Conservation (phyloP, 2,888 invertebrate species). For the Cremastinae sp. region DNA sequence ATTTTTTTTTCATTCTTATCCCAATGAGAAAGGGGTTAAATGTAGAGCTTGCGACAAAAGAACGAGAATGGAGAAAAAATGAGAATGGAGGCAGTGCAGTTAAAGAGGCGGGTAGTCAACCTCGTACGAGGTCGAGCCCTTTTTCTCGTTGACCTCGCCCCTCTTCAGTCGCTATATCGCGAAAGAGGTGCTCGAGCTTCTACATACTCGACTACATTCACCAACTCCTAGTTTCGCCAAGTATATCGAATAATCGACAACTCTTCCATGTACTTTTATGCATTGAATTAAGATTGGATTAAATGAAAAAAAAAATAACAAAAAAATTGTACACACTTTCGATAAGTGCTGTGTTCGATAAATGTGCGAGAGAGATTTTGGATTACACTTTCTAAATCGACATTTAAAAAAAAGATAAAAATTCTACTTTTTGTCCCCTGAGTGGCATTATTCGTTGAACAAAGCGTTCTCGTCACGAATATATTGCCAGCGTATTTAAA, state of each 20-base stretch:
- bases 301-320: too few species aligned
- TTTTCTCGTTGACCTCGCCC: constrained; percentile 38
- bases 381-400: too few species aligned
- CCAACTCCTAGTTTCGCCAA: constrained; percentile 12
- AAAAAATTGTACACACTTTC: too few species aligned
- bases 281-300: too few species aligned
- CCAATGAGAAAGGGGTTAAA: background rate
- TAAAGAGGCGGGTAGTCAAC: constrained; percentile 25
- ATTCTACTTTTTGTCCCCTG: too few species aligned
- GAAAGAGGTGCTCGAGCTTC: constrained; percentile 39
- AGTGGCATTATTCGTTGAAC: too few species aligned
- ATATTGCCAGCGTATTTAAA: too few species aligned
- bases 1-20: constrained; percentile 11
- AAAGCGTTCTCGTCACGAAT: too few species aligned
- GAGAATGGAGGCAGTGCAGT: background rate
- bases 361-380: too few species aligned
- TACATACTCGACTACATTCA: constrained; percentile 31
- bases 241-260: constrained; percentile 47
- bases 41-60: constrained; percentile 4
- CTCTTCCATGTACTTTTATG: too few species aligned
- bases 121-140: constrained; percentile 32
- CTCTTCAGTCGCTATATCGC: constrained; percentile 40
- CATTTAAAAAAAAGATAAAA: too few species aligned
- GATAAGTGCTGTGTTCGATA: too few species aligned
- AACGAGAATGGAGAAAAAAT: constrained; percentile 15